Evolutionary conservation across 1,140 invertebrate genomes (phyloP), one percentile per base, ranked within the genome.

Genomic region (Calosoma granatense): DNA sequence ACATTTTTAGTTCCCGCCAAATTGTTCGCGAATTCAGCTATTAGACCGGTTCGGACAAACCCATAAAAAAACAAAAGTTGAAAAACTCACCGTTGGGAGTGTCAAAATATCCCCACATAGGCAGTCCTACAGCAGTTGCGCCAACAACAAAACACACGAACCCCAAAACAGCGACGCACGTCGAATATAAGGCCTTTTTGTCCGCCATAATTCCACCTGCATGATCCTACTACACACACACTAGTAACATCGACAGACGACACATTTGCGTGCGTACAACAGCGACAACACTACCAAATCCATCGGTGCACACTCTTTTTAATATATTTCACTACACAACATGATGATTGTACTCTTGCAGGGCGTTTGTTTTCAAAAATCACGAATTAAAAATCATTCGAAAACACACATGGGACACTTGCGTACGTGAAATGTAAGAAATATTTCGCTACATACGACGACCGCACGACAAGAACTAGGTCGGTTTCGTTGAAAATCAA

Each of bases 91-190:
- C 77, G 67, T 77, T 71, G 62, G 74, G 74, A 67, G 82, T 87
- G 63, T 81, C 79, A 72, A 85, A 90, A 68, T 88, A 83, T 56
- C 87, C 88, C 87, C 88, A 90, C 63, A 84, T 81, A 39, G 87
- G 88, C 64, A 86, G 73, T 59, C 82, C 83, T 52, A 87, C 81
- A 36, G 85, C 86, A 19, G 86, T 82, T 47, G 86, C 83, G 26
- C 84, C 84, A 61, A 89, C 77, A 41, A 86, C 81, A 65, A 89
- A 84, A 66, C 87, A 88, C 56, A 88, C 76, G 64, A 90, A 82
- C 60, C 86, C 86, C 60, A 90, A 75, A 63, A 81, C 78, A 55
- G 88, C 83, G 62, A 88, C 84, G 65, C 81, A 81, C 69, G 85
- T 81, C 68, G 85, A 82, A 75, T 82, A 84, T 66, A 84, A 74